These are phyloP conservation scores for Teinopalpus imperialis DNA, from an alignment of 2,888 invertebrate genomes.

Conservation along the genomic window DNA sequence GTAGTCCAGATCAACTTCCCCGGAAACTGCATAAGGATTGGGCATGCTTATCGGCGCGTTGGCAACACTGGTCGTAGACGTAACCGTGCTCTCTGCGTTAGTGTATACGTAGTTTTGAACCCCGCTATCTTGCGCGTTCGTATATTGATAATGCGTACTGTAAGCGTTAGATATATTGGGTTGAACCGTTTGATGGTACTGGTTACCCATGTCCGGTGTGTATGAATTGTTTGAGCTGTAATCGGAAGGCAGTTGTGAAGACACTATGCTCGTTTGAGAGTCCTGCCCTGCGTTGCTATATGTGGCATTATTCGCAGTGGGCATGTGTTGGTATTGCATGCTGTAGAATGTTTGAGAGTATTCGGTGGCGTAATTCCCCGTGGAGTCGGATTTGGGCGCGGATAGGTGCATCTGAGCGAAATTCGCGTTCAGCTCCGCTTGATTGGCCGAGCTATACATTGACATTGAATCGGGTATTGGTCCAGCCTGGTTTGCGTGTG, in stretches of 20 bases:
- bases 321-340: constrained; percentile 55
- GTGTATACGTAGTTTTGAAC: constrained; percentile 59
- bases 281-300: constrained; percentile 57
- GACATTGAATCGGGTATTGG: constrained; percentile 46
- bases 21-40: constrained; percentile 36
- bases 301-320: constrained; percentile 47
- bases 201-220: constrained; percentile 38
- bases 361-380: constrained; percentile 42
- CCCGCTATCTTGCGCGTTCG: constrained; percentile 42
- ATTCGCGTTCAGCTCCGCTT: constrained; percentile 51
- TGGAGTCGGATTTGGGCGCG: constrained; percentile 45
- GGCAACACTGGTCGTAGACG: constrained; percentile 41
- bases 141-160: constrained; percentile 43
- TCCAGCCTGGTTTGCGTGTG: constrained; percentile 36
- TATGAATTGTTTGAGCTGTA: constrained; percentile 56
- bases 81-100: constrained; percentile 44
- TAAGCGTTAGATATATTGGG: constrained; percentile 31
- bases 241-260: constrained; percentile 52
- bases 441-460: constrained; percentile 38
- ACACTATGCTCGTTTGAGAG: constrained; percentile 48
- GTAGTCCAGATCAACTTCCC: constrained; percentile 31
- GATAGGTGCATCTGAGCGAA: constrained; percentile 67
- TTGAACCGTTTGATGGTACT: constrained; percentile 33
- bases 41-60: constrained; percentile 40
- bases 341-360: constrained; percentile 66